Evolutionary conservation across 2,888 invertebrate species (phyloP).

Genomic region (Sphaerophoria rueppellii): DNA sequence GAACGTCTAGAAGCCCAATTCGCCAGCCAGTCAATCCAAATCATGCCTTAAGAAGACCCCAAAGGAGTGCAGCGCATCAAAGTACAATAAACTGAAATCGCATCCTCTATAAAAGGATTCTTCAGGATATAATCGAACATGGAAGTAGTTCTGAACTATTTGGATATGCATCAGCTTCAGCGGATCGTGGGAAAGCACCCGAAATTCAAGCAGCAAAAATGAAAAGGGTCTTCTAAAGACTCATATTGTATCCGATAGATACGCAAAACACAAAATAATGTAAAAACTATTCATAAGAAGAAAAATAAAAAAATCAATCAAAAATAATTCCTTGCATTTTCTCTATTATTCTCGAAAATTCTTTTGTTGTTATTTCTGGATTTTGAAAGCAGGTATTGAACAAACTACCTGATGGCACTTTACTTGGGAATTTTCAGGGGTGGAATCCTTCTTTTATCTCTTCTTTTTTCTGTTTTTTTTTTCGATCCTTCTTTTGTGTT

Average conservation of each 20-base stretch:
- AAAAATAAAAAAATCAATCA: conserved; percentile 18
- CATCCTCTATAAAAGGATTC: conserved; percentile 12
- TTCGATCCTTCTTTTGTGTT: conserved; percentile 16
- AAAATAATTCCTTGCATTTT: conserved; percentile 23
- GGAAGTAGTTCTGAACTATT: conserved; percentile 33
- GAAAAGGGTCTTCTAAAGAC: conserved; percentile 21
- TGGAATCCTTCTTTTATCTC: conserved; percentile 1
- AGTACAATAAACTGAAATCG: conserved; percentile 6
- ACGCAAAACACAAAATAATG: conserved; percentile 31
- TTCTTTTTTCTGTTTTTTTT: neutral
- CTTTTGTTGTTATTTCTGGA: conserved; percentile 5
- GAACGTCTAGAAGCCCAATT: conserved; percentile 74
- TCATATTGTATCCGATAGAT: conserved; percentile 55
- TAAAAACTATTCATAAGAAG: conserved; percentile 28
- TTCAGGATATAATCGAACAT: conserved; percentile 7
- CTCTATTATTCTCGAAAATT: neutral
- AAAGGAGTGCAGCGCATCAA: neutral
- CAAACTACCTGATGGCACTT: conserved; percentile 6
- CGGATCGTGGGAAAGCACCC: conserved; percentile 46
- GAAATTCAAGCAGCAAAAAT: conserved; percentile 1
- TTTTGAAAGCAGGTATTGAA: conserved; percentile 6
- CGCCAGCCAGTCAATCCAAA: conserved; percentile 27
- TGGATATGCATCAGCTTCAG: neutral
- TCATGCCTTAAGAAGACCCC: no score
- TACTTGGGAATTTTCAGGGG: conserved; percentile 13